A percentile compares a stretch with the other conserved stretches of the same genome.
These are phyloP conservation scores for Oreochromis grahami DNA, from an alignment of 2,797 vertebrate species.

Conservation along the genomic window DNA sequence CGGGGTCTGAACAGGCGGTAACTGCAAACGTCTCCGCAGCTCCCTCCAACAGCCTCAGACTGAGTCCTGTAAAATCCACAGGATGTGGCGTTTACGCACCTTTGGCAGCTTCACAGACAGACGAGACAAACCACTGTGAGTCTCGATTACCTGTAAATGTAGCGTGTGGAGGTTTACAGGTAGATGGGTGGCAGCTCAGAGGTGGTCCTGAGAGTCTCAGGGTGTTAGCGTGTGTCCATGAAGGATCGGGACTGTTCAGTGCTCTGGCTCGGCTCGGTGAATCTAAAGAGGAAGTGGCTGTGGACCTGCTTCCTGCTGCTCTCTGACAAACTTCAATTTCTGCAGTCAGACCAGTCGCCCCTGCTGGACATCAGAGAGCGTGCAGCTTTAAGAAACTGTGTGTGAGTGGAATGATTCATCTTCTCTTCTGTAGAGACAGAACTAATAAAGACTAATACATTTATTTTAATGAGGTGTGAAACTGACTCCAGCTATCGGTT, in stretches of 20 bases:
- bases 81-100: fast-evolving
- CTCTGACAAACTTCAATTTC: background rate
- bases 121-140: background rate
- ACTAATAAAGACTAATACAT: background rate
- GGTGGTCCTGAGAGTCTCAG: background rate
- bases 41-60: background rate
- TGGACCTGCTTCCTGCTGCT: background rate
- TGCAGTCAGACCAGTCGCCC: background rate
- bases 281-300: background rate
- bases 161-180: background rate
- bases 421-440: background rate
- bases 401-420: background rate
- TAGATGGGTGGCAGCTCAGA: background rate
- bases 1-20: background rate
- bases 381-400: background rate
- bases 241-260: background rate
- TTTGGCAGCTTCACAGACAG: background rate
- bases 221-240: background rate
- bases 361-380: background rate
- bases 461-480: background rate
- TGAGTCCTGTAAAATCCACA: background rate
- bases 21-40: background rate
- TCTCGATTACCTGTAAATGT: background rate
- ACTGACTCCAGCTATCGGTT: background rate
- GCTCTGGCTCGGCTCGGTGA: fast-evolving